A percentile compares a stretch with the other conserved stretches of the same genome.
Conservation (phyloP, 2,113 vertebrate genomes). For the Catharus bicknelli region DNA sequence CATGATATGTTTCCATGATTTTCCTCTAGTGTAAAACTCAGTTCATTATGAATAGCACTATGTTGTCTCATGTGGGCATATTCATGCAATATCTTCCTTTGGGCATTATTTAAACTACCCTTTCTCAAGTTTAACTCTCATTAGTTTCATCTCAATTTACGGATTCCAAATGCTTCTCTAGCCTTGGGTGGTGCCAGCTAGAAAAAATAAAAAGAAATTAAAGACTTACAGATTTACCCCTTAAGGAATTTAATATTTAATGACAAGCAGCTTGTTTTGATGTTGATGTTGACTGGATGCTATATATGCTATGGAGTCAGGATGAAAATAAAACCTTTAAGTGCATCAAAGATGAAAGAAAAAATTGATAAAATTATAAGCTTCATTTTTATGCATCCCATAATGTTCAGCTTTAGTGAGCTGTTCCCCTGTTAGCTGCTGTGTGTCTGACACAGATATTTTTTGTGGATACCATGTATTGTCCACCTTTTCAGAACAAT, state of each 20-base stretch:
- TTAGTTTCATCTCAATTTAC: not conserved
- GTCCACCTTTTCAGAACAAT: not conserved
- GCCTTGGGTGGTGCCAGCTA: not conserved
- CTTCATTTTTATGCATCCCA: not conserved
- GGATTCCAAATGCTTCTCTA: not conserved
- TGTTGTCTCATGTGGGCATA: not conserved
- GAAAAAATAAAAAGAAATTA: not conserved
- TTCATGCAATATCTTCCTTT: not conserved
- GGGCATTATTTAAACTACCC: not conserved
- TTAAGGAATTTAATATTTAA: conserved; percentile 32
- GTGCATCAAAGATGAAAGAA: not conserved
- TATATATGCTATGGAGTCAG: not conserved
- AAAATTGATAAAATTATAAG: not conserved
- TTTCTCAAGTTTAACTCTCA: not conserved
- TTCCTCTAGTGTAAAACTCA: not conserved
- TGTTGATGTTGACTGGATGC: not conserved
- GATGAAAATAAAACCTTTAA: conserved; percentile 25
- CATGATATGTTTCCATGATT: not conserved
- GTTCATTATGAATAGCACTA: not conserved
- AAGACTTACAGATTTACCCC: not conserved
- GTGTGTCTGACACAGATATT: not conserved
- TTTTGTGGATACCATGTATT: not conserved
- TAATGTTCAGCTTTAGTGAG: not conserved
- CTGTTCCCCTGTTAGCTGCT: not conserved
- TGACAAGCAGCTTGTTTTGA: conserved; percentile 5